Conservation (phyloP, 2,113 vertebrate species). For the Nibea coibor region DNA sequence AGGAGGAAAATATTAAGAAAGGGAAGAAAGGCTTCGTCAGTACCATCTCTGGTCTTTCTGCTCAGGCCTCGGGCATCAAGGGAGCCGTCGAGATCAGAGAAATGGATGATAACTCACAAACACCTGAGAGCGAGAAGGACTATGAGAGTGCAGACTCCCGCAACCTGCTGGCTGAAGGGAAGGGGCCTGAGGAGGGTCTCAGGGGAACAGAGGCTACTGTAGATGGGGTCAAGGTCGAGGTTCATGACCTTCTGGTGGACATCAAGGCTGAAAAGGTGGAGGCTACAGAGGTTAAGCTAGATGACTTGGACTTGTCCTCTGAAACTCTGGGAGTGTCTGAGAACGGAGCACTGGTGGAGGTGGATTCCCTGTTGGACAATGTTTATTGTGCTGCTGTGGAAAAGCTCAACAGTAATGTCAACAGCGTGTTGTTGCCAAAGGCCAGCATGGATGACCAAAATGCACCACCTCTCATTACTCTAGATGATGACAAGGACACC, state of each 20-base stretch:
- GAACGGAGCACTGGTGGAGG: constrained; percentile 91
- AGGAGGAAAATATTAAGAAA: constrained; percentile 97
- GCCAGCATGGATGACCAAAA: constrained; percentile 79
- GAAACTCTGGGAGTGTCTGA: constrained; percentile 89
- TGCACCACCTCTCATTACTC: constrained; percentile 91
- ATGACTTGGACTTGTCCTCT: constrained; percentile 93
- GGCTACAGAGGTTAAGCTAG: constrained; percentile 95
- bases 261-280: constrained; percentile 99
- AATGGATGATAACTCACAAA: constrained; percentile 92
- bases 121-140: constrained; percentile 94
- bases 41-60: constrained; percentile 97
- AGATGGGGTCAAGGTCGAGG: constrained; percentile 89
- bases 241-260: constrained; percentile 92
- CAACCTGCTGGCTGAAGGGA: constrained; percentile 90
- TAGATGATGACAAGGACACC: constrained; percentile 94
- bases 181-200: constrained; percentile 85
- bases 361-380: constrained; percentile 92
- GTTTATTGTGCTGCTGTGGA: constrained; percentile 94
- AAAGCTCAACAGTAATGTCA: constrained; percentile 90
- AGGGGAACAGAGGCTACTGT: constrained; percentile 77
- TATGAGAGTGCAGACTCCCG: constrained; percentile 85
- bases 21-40: constrained; percentile 96
- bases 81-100: constrained; percentile 87
- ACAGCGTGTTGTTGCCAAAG: constrained; percentile 75
- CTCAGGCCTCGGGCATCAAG: constrained; percentile 88